phyloP scores from a whole-genome alignment of 2,888 invertebrate species.

The Philereme transversata region DNA sequence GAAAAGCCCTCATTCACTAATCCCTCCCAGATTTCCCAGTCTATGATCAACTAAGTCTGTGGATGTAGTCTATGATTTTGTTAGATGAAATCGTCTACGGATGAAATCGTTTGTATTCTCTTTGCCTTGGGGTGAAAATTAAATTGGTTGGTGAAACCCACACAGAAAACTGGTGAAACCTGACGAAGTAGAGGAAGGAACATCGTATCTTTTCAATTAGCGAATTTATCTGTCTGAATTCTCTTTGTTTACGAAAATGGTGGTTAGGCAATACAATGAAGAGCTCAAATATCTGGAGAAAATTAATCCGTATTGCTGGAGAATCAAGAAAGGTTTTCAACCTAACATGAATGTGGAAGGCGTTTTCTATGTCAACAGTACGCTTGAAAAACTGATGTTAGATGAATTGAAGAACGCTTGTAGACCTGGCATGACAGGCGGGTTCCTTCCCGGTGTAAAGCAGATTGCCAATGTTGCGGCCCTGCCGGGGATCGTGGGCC shows the following conservation, averaged over 20 bases:
- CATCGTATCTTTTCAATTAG: too few relatives aligned
- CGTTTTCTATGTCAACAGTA: slow-evolving; percentile 96
- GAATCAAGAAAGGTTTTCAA: slow-evolving; percentile 99
- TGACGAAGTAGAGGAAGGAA: too few relatives aligned
- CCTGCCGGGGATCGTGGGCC: slow-evolving; percentile 97
- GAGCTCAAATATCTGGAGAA: slow-evolving; percentile 97
- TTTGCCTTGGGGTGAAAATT: too few relatives aligned
- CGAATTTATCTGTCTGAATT: too few relatives aligned
- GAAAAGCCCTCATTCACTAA: too few relatives aligned
- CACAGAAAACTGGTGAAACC: too few relatives aligned
- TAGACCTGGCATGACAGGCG: slow-evolving; percentile 94
- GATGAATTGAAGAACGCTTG: slow-evolving; percentile 97
- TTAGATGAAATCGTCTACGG: too few relatives aligned
- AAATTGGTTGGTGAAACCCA: too few relatives aligned
- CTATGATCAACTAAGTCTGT: too few relatives aligned
- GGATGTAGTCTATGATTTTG: too few relatives aligned
- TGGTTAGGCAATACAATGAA: slow-evolving; percentile 95
- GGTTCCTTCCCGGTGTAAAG: slow-evolving; percentile 98
- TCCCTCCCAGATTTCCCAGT: too few relatives aligned
- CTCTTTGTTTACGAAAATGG: slow-evolving; percentile 82
- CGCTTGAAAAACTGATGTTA: slow-evolving; percentile 97
- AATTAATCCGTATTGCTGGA: slow-evolving; percentile 92
- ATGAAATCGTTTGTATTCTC: too few relatives aligned
- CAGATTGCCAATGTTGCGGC: slow-evolving; percentile 99
- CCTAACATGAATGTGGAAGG: slow-evolving; percentile 99